Evolutionary conservation across 2,797 vertebrate species (phyloP).

Genomic region (Poeciliopsis turneri): DNA sequence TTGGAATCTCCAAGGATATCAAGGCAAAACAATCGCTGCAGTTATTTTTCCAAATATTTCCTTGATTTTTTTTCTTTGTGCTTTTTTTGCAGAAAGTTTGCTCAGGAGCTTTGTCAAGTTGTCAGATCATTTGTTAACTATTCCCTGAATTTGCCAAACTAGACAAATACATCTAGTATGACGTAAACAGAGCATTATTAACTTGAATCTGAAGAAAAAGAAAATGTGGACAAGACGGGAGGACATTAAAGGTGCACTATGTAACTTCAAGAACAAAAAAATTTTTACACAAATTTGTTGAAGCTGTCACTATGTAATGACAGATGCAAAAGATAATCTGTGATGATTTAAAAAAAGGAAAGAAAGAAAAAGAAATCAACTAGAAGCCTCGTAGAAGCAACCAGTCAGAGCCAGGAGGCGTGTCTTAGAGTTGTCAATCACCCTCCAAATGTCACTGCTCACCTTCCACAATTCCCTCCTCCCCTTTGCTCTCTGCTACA

Average conservation of each 20-base stretch:
- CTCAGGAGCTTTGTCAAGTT: slow-evolving; percentile 49
- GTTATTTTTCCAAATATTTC: slow-evolving; percentile 77
- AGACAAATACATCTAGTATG: slow-evolving; percentile 29
- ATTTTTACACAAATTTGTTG: no score
- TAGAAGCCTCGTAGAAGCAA: no score
- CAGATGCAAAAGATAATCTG: no score
- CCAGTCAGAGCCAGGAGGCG: no score
- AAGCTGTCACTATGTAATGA: no score
- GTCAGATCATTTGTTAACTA: slow-evolving; percentile 44
- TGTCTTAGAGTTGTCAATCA: no score
- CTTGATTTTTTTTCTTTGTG: slow-evolving; percentile 33
- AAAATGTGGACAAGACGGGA: slow-evolving; percentile 2
- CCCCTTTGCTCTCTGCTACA: no score
- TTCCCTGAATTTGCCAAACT: slow-evolving; percentile 26
- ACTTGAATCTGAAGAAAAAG: background rate
- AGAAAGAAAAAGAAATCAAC: no score
- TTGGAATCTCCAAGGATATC: slow-evolving; percentile 84
- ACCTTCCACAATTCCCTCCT: no score
- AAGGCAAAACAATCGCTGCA: slow-evolving; percentile 77
- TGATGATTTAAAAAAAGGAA: no score
- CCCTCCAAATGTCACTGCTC: no score
- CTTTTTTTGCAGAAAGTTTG: slow-evolving; percentile 57
- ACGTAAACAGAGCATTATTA: slow-evolving; percentile 5
- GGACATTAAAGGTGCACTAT: slow-evolving; percentile 8
- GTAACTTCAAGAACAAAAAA: no score